Conservation (phyloP, 2,113 vertebrate genomes). For the Arvicanthis niloticus region DNA sequence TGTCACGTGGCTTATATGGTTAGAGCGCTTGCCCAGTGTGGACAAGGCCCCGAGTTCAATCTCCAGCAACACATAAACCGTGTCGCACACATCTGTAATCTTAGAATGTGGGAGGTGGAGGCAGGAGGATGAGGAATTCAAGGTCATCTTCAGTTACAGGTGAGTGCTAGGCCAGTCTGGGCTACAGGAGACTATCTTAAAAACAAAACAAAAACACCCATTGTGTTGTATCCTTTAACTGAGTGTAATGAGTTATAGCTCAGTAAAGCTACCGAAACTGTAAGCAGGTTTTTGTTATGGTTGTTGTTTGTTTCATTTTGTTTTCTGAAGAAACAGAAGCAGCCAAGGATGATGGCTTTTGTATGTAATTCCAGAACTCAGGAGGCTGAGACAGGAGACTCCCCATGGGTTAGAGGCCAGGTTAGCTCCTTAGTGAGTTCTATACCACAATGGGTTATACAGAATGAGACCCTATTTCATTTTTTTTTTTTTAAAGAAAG, state of each 20-base stretch:
- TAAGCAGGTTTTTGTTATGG: not conserved
- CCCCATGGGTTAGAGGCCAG: not conserved
- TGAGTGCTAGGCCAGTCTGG: not conserved
- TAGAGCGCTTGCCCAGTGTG: not conserved
- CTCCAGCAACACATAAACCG: not conserved
- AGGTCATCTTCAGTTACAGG: not conserved
- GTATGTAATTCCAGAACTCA: not conserved
- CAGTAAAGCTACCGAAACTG: not conserved
- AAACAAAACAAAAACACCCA: not conserved
- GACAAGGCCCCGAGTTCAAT: not conserved
- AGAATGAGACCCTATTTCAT: not conserved
- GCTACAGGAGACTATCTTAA: not conserved
- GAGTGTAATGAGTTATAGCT: not conserved
- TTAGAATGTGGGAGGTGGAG: not conserved
- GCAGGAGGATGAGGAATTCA: not conserved
- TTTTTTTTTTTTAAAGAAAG: not conserved
- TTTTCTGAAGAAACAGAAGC: not conserved
- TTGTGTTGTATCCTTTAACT: accelerated
- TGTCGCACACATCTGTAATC: too few relatives aligned
- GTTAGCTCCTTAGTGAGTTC: not conserved
- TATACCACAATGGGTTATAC: not conserved
- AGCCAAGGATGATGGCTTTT: not conserved
- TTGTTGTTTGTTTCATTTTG: not conserved
- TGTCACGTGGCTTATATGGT: not conserved
- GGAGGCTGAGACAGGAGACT: not conserved